A percentile compares a stretch with the other conserved stretches of the same genome.
These are phyloP conservation scores for Brenthis ino DNA, from an alignment of 2,888 invertebrate genomes.

Conservation along the genomic window DNA sequence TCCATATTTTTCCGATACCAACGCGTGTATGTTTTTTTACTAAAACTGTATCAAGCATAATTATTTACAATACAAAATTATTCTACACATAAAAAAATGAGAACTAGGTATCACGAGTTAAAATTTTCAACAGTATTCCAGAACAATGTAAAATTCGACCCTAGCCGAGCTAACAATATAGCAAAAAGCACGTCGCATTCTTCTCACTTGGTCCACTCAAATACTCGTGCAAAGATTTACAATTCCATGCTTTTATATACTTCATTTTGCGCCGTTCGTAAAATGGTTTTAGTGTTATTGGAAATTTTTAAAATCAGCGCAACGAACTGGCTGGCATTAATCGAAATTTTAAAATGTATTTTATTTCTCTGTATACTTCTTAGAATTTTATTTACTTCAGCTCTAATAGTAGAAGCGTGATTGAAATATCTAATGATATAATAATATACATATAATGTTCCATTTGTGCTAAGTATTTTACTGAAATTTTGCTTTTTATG, in stretches of 20 bases:
- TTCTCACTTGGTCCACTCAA: constrained; percentile 16
- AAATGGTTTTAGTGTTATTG: constrained; percentile 17
- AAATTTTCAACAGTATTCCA: no score
- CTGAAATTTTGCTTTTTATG: no score
- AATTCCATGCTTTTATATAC: constrained; percentile 19
- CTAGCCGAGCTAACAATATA: constrained; percentile 6
- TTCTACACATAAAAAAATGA: no score
- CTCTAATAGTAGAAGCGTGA: not conserved
- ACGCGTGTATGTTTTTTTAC: no score
- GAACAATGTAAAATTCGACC: not conserved
- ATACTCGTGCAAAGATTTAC: constrained; percentile 20
- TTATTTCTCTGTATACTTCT: not conserved
- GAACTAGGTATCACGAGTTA: no score
- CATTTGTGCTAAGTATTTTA: no score
- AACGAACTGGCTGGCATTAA: constrained; percentile 5
- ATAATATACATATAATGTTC: no score
- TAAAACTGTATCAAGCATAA: no score
- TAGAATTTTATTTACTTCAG: not conserved
- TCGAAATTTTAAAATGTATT: not conserved
- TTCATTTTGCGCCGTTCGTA: constrained; percentile 19
- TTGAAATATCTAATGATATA: no score
- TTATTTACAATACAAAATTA: no score
- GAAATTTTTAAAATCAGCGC: constrained; percentile 1
- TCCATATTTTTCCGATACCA: no score
- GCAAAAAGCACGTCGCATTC: constrained; percentile 8